phyloP scores from a whole-genome alignment of 1,140 invertebrate species.

The Telenomus remus region DNA sequence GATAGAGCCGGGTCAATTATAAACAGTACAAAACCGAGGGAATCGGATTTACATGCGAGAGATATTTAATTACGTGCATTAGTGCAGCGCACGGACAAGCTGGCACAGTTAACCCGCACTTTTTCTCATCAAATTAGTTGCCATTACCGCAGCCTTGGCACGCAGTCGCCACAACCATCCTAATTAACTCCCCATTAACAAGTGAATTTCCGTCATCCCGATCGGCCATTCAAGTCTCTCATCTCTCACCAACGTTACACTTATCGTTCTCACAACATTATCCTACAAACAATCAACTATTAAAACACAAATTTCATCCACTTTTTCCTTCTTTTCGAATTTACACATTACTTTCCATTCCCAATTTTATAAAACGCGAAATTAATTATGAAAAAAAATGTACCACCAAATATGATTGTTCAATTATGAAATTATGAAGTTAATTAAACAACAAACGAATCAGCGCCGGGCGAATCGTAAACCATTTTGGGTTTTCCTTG shows the following conservation, averaged over 20 bases:
- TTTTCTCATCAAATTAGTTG: constrained; percentile 32
- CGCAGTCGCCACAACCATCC: constrained; percentile 18
- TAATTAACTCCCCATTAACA: constrained; percentile 40
- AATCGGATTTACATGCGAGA: constrained; percentile 17
- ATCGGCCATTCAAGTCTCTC: constrained; percentile 7
- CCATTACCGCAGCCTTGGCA: constrained; percentile 19
- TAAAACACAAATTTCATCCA: no score
- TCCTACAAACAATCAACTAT: no score
- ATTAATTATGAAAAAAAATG: not conserved
- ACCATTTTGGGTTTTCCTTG: constrained; percentile 3
- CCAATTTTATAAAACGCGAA: no score
- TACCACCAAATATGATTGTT: not conserved
- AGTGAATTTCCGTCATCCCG: constrained; percentile 32
- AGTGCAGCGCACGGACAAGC: constrained; percentile 4
- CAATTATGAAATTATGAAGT: no score
- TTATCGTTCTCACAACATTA: not conserved
- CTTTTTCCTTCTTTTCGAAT: no score
- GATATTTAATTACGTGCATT: constrained; percentile 28
- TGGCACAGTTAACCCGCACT: constrained; percentile 23
- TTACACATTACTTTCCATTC: no score
- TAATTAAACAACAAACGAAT: no score
- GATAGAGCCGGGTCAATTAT: constrained; percentile 4
- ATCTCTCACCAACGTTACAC: not conserved
- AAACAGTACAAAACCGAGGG: constrained; percentile 11
- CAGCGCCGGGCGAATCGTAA: constrained; percentile 2